Evolutionary conservation across 2,797 vertebrate species (phyloP), one percentile per base, ranked within the genome.

Genomic region (Tolypeutes matacus): DNA sequence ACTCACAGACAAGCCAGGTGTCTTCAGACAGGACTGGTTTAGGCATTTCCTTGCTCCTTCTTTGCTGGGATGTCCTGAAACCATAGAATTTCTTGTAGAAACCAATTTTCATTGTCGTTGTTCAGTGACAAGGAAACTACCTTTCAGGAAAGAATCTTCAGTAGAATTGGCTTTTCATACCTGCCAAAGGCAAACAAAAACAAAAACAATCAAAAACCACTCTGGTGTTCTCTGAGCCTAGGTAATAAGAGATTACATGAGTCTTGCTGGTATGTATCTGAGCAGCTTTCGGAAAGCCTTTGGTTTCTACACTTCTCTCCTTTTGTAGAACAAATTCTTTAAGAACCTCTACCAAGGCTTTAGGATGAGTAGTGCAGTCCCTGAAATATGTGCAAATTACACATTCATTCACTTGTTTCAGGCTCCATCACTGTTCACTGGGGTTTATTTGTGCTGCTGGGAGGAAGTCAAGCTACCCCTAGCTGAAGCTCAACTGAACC

Each of bases 401-500:
- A 85, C 87, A 77, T 42, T 92, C n/a, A n/a, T 77, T 72, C 20
- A 11, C 84, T 42, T 86, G 77, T 86, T 75, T 95, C 11, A 67
- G 67, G 64, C 14, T 58, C 29, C 69, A 84, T 82, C 69, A 3
- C 56, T 93, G 58, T 88, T 85, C 56, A 58, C 51, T 86, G 92
- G 77, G 39, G 49, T 89, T 92, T 89, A 69, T 87, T 58, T 96
- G 60, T 53, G n/a, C 86, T 77, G 62, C 70, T 97, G 85, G 60
- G 75, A 89, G n/a, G 70, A 83, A 83, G 92, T 93, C 67, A 86
- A 80, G 72, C 46, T 96, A 70, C 60, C 89, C 96, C 85, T n/a
- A 42, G 90, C 77, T 13, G 83, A 75, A 46, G 67, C 42, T 92
- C 77, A 92, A 69, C 51, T 49, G 14, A 67, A 91, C 95, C 82